These are phyloP conservation scores for Cepaea nemoralis DNA, from an alignment of 1,140 invertebrate species.

Conservation along the genomic window DNA sequence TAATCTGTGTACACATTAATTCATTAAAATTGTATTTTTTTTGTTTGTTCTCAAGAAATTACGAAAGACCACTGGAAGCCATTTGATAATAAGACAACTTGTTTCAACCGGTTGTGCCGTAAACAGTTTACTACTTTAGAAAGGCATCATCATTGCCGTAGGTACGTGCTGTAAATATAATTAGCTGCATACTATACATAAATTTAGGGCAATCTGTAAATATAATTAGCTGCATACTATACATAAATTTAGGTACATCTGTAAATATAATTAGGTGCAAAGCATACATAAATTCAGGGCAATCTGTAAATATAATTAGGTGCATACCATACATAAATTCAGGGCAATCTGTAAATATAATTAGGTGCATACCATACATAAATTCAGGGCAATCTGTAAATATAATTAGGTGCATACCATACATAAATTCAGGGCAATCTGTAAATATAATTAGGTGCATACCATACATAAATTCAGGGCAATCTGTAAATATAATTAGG, in stretches of 20 bases:
- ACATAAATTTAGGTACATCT: neutral
- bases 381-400: too few relatives aligned
- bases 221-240: neutral
- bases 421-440: too few relatives aligned
- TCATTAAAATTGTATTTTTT: neutral
- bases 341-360: too few relatives aligned
- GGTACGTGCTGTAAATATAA: slow-evolving; percentile 29
- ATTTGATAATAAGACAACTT: slow-evolving; percentile 40
- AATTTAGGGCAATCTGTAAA: neutral
- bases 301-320: too few relatives aligned
- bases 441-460: too few relatives aligned
- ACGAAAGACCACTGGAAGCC: slow-evolving; percentile 55
- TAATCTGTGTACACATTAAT: too few relatives aligned
- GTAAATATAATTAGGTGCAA: neutral
- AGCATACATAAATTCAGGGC: neutral
- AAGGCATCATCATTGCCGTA: slow-evolving; percentile 50
- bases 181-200: too few relatives aligned
- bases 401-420: too few relatives aligned
- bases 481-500: neutral
- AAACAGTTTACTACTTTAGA: slow-evolving; percentile 54
- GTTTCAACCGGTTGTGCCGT: slow-evolving; percentile 49
- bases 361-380: too few relatives aligned
- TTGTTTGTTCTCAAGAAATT: slow-evolving; percentile 49
- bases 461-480: too few relatives aligned
- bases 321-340: too few relatives aligned